Percentiles rank a stretch among this genome's conserved stretches.
These are phyloP conservation scores for Diplosoma virens DNA, from an alignment of 23 tunicate genomes.

Conservation along the genomic window DNA sequence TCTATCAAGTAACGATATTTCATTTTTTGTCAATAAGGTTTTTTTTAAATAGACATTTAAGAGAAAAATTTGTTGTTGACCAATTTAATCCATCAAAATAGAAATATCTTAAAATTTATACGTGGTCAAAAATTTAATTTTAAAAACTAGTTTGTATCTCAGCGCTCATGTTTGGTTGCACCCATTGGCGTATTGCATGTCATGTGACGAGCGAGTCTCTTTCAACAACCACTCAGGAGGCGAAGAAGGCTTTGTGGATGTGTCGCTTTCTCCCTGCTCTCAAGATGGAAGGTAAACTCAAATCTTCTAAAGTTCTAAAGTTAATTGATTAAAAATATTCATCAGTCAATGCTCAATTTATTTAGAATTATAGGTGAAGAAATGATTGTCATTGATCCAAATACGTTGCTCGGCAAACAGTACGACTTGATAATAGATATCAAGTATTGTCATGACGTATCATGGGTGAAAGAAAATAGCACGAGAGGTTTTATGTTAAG, in stretches of 20 bases:
- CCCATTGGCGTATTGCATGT: slow-evolving; percentile 57
- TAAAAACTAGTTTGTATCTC: no score
- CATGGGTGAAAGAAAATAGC: slow-evolving; percentile 63
- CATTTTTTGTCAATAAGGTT: neutral
- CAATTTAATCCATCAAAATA: no score
- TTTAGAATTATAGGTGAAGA: slow-evolving; percentile 48
- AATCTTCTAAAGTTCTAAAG: no score
- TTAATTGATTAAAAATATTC: no score
- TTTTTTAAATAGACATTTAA: no score
- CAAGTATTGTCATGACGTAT: slow-evolving; percentile 38
- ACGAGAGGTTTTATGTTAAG: slow-evolving; percentile 62
- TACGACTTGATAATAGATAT: slow-evolving; percentile 39
- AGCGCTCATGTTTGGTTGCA: slow-evolving; percentile 77
- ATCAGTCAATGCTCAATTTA: no score
- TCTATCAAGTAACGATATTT: no score
- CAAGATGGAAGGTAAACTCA: slow-evolving; percentile 57
- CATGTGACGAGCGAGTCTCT: slow-evolving; percentile 42
- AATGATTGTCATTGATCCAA: slow-evolving; percentile 60
- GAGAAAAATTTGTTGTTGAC: no score
- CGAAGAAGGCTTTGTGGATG: slow-evolving; percentile 51
- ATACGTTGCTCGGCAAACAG: slow-evolving; percentile 34
- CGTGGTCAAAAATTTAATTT: no score
- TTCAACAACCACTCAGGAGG: slow-evolving; percentile 46
- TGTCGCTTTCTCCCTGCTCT: slow-evolving; percentile 52
- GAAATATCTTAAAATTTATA: no score